Evolutionary conservation across 2,113 vertebrate genomes (phyloP).

Genomic region (Salvelinus fontinalis): DNA sequence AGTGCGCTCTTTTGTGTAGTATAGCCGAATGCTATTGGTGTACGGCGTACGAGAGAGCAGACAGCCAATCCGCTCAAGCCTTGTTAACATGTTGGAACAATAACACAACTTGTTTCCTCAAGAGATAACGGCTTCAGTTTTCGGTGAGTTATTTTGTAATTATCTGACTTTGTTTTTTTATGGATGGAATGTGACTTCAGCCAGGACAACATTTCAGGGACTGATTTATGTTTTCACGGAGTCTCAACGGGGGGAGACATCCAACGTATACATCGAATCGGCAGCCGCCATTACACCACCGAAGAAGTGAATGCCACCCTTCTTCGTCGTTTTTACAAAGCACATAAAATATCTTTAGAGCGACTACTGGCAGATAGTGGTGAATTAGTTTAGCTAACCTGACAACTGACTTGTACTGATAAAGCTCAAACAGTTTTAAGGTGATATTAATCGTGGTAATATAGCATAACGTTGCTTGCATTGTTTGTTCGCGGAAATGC

Average conservation of each 20-base stretch:
- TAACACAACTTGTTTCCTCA: constrained; percentile 57
- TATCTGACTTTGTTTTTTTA: constrained; percentile 1
- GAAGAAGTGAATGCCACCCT: constrained; percentile 71
- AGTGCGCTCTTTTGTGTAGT: constrained; percentile 20
- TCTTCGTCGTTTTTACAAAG: constrained; percentile 44
- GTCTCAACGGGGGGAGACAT: constrained; percentile 75
- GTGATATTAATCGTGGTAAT: constrained; percentile 1
- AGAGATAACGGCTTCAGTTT: not conserved
- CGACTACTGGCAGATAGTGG: constrained; percentile 49
- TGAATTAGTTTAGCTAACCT: constrained; percentile 16
- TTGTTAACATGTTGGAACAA: constrained; percentile 45
- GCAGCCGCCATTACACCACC: constrained; percentile 77
- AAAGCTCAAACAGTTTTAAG: not conserved
- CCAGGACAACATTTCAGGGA: not conserved
- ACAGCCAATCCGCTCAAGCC: constrained; percentile 59
- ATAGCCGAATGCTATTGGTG: constrained; percentile 60
- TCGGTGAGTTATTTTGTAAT: constrained; percentile 61
- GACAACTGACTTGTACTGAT: not conserved
- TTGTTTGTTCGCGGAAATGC: no score
- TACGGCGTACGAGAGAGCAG: not conserved
- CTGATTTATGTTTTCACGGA: constrained; percentile 29
- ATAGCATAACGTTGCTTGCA: no score
- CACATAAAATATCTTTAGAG: constrained; percentile 11
- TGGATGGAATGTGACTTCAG: not conserved
- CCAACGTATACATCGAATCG: constrained; percentile 59